Evolutionary conservation across 2,888 invertebrate species (phyloP), one percentile per base, ranked within the genome.

Genomic region (Amphiduros pacificus): DNA sequence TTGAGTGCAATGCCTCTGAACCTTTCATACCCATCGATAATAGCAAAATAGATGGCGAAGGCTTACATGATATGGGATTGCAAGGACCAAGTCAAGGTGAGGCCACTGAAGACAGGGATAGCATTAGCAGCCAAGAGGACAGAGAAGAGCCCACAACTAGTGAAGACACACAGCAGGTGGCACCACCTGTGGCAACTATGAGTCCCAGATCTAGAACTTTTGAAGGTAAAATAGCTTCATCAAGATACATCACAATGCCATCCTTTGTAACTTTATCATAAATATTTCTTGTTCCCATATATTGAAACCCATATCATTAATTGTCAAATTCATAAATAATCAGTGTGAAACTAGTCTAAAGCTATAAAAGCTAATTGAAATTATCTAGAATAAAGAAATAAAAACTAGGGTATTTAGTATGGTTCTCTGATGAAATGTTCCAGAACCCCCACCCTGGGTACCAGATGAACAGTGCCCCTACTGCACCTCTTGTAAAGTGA

Each of bases 401-500:
- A 36, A 36, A 36, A 36, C 17, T 36, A 11, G n/a, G n/a, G 36
- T 36, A 36, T 9, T 36, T 36, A 11, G 9, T 36, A 36, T 11
- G 36, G 49, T 48, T 48, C 17, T n/a, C 6, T 17, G 11, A 26
- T 51, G 5, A 24, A 26, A 9, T 51, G 6, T 31, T 32, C 5
- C 24, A 22, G 59, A 59, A 20, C 59, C 59, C 1, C 59, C 59
- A 40, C 88, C 90, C 58, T 98, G 98, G 98, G 90, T 98, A 64
- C 98, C 98, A 0, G 96, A 97, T 83, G 90, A 92, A 62, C 89
- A 92, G 68, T 93, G 93, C 41, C 91, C 93, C 0, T 87, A 90
- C 61, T 99, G 98, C 83, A 95, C 94, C 90, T 89, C 93, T 40
- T 99, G 99, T 82, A 88, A 89, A 63, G 89, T 91, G 22, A 90